A percentile compares a stretch with the other conserved stretches of the same genome.
These are phyloP conservation scores for Lysandra bellargus DNA, from an alignment of 2,888 invertebrate genomes.

Conservation along the genomic window DNA sequence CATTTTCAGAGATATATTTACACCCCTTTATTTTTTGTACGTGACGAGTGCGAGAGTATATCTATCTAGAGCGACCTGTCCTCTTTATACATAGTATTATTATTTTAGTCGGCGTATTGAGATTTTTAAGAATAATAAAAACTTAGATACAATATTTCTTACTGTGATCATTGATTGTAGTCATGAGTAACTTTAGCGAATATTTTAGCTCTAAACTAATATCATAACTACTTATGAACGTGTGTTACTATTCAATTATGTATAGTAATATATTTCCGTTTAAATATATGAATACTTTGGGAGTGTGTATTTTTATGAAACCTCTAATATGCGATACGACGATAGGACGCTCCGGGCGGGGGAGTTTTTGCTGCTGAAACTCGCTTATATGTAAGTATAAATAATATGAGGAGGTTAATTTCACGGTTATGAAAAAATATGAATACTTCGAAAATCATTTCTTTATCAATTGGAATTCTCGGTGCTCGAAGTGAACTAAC, in stretches of 20 bases:
- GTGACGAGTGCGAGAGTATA: slow-evolving; percentile 73
- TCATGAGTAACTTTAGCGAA: slow-evolving; percentile 41
- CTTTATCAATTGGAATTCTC: background rate
- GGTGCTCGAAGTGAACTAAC: background rate
- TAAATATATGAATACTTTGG: slow-evolving; percentile 37
- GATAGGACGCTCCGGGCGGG: background rate
- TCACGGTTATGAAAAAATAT: slow-evolving; percentile 3
- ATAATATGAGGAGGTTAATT: background rate
- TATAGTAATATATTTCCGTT: slow-evolving; percentile 38
- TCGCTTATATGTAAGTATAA: slow-evolving; percentile 4
- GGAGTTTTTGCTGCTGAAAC: background rate
- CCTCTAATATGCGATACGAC: background rate
- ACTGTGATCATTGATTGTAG: slow-evolving; percentile 45
- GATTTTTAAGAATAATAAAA: slow-evolving; percentile 36
- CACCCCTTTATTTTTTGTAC: slow-evolving; percentile 79
- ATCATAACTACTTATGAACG: slow-evolving; percentile 40
- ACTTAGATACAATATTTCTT: slow-evolving; percentile 44
- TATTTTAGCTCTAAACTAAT: slow-evolving; percentile 40
- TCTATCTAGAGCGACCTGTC: slow-evolving; percentile 75
- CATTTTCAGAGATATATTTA: slow-evolving; percentile 82
- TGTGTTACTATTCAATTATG: slow-evolving; percentile 38
- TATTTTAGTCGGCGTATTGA: slow-evolving; percentile 47
- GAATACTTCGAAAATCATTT: background rate
- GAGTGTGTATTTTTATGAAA: slow-evolving; percentile 7
- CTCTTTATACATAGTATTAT: slow-evolving; percentile 56